Conservation (phyloP, 1,140 invertebrate species). For the Euwallacea fornicatus region DNA sequence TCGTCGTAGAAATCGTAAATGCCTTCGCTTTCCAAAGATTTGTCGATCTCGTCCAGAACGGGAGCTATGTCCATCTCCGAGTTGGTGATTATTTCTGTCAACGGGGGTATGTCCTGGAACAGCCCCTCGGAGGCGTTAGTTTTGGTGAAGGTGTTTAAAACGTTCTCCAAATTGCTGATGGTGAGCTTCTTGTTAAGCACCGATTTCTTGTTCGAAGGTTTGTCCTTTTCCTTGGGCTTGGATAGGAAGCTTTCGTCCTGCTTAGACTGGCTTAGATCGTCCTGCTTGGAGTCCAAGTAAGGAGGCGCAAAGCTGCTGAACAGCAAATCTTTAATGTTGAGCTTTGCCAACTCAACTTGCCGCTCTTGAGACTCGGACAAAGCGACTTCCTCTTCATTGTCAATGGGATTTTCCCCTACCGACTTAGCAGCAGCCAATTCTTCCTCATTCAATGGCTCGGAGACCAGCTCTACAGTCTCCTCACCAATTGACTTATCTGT, state of each 20-base stretch:
- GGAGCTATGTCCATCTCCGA: constrained; percentile 36
- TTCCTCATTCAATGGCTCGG: not conserved
- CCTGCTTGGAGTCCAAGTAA: not conserved
- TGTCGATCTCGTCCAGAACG: constrained; percentile 36
- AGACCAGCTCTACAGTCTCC: not conserved
- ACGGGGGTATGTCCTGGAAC: constrained; percentile 8
- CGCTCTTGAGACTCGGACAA: constrained; percentile 2
- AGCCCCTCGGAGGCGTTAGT: not conserved
- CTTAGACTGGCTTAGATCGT: not conserved
- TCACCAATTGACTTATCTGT: not conserved
- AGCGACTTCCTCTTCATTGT: not conserved
- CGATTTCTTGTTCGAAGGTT: not conserved
- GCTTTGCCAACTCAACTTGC: constrained; percentile 15
- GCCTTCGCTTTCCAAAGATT: constrained; percentile 34
- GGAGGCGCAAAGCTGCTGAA: constrained; percentile 13
- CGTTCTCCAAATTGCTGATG: constrained; percentile 9
- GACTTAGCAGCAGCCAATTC: not conserved
- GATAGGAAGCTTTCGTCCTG: not conserved
- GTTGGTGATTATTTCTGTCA: constrained; percentile 33
- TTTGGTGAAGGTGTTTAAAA: constrained; percentile 3
- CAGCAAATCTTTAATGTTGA: constrained; percentile 26
- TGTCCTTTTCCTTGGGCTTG: not conserved
- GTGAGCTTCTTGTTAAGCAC: not conserved
- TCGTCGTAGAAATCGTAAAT: constrained; percentile 32
- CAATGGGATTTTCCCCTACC: not conserved